Evolutionary conservation across 37 sponge, comb jelly and placozoan species (phyloP), one percentile per base, ranked within the genome.

Genomic region (Amphimedon queenslandica): DNA sequence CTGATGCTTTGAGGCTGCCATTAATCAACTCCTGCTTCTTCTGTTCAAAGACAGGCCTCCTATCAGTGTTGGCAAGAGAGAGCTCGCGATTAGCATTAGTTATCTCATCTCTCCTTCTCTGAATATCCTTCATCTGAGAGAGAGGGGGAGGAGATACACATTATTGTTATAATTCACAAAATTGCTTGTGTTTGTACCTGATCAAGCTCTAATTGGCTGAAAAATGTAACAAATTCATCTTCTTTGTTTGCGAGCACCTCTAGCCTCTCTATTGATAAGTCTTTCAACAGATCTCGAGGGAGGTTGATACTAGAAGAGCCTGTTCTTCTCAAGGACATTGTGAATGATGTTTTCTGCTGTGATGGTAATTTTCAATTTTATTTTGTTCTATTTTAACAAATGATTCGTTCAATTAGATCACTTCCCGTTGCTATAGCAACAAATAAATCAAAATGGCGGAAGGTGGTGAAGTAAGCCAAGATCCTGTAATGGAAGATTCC

Each of bases 11-110:
- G 37, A 31, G 57, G 2, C 63, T n/a, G 32, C 32, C 24, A 28
- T 11, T 4, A 8, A 55, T 39, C 64, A 86, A 57, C 56, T 37
- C 10, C 34, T 57, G 6, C 43, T 74, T 73, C 29, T 30, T 37
- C 30, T 69, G 65, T 28, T 56, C 51, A 43, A 76, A 70, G 40
- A 32, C n/a, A 41, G 87, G 87, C 36, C 80, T 70, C 37, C 40
- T 40, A 28, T 86, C 72, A 40, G 41, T 35, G 32, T 61, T 86
- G 33, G 58, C 35, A 6, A 70, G 34, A 31, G 87, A 80, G 4
- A 75, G 24, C 39, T 64, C 41, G 20, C 69, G 47, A 35, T 78
- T 85, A 41, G 37, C 25, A 29, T 85, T 70, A 39, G 25, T 40
- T 0, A 74, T 29, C 41, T 61, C 56, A 68, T 79, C 51, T 20